Evolutionary conservation across 2,888 invertebrate species (phyloP).

Genomic region (Cosmia trapezina): DNA sequence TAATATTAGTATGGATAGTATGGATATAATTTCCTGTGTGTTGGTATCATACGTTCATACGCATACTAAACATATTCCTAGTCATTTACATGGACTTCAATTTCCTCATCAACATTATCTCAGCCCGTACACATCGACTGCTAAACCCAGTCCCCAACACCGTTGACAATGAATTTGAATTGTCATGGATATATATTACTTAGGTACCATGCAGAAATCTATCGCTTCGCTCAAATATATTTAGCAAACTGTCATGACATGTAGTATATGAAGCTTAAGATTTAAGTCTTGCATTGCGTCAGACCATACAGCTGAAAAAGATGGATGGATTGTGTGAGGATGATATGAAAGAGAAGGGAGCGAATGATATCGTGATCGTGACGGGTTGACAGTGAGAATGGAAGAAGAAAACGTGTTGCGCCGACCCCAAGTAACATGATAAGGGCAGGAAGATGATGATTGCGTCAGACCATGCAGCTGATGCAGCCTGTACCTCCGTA

Average conservation of each 20-base stretch:
- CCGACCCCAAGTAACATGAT: neutral
- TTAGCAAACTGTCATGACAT: neutral
- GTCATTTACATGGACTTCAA: neutral
- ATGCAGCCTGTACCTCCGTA: neutral
- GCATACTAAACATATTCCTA: neutral
- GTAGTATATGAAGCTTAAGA: neutral
- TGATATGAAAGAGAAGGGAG: neutral
- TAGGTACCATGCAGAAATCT: neutral
- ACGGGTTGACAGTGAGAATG: neutral
- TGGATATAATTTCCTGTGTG: constrained; percentile 3
- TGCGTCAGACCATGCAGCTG: neutral
- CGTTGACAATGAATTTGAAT: neutral
- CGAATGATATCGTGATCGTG: neutral
- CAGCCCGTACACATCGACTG: neutral
- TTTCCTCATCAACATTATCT: neutral
- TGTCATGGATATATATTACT: neutral
- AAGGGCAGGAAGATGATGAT: neutral
- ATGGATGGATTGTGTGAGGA: neutral
- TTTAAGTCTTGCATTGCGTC: neutral
- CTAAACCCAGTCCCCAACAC: neutral
- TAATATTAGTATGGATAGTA: too few relatives aligned
- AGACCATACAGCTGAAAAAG: neutral
- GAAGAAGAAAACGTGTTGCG: too few relatives aligned
- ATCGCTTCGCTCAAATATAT: neutral
- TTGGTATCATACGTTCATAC: neutral